These are phyloP conservation scores for Tetragonula carbonaria DNA, from an alignment of 2,888 invertebrate genomes.

Conservation along the genomic window DNA sequence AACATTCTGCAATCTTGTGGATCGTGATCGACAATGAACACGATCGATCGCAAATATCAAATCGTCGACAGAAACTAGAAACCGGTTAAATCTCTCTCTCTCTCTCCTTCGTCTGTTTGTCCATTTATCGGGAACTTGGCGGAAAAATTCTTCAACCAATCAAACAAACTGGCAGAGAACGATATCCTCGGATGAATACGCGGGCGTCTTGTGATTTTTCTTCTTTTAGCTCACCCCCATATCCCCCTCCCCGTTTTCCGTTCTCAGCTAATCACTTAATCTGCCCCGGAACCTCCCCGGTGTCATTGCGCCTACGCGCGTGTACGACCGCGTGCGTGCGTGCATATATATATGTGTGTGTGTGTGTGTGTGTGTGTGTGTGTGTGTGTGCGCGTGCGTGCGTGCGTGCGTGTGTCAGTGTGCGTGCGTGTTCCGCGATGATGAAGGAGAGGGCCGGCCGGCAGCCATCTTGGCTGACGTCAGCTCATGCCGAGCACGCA, in stretches of 20 bases:
- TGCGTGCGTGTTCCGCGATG: conserved; percentile 56
- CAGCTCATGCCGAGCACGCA: conserved; percentile 73
- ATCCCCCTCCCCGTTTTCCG: conserved; percentile 1
- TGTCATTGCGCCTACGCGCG: conserved; percentile 70
- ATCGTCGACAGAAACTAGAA: no score
- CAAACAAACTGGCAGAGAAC: background rate
- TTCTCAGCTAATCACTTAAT: conserved; percentile 71
- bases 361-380: background rate
- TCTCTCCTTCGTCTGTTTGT: background rate
- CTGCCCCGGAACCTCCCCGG: conserved; percentile 64
- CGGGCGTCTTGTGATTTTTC: conserved; percentile 7
- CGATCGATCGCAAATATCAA: no score
- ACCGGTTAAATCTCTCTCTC: no score
- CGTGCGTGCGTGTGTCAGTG: background rate
- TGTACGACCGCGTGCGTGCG: conserved; percentile 7
- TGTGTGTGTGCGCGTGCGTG: conserved; percentile 58
- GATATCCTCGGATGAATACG: background rate
- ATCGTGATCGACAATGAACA: no score
- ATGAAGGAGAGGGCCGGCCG: conserved; percentile 64
- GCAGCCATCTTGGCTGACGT: conserved; percentile 76
- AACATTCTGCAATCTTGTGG: background rate
- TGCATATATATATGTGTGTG: background rate
- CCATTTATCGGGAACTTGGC: background rate
- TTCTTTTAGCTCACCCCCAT: background rate
- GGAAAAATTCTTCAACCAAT: background rate